phyloP scores from a whole-genome alignment of 2,888 invertebrate species.

The Dryocosmus kuriphilus region DNA sequence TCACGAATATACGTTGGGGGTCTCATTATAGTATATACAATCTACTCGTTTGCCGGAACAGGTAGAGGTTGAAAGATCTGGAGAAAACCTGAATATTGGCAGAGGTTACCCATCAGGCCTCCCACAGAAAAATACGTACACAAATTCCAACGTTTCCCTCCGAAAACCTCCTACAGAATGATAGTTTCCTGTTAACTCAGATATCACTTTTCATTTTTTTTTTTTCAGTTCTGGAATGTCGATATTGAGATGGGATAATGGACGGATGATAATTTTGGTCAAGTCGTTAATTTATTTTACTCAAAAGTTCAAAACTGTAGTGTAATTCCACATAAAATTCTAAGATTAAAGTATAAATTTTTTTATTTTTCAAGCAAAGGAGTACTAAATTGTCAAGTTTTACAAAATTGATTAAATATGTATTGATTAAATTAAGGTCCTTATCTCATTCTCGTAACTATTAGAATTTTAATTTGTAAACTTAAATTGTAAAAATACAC shows the following conservation, averaged over 20 bases:
- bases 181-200: slow-evolving; percentile 74
- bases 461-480: not conserved
- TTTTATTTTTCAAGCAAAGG: not conserved
- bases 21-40: too few species aligned
- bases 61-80: slow-evolving; percentile 9
- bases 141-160: slow-evolving; percentile 61
- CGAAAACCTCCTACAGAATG: slow-evolving; percentile 60
- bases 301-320: not conserved
- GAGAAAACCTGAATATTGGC: slow-evolving; percentile 8
- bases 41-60: not conserved
- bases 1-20: not conserved
- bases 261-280: not conserved
- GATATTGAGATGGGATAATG: slow-evolving; percentile 53
- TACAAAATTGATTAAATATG: not conserved
- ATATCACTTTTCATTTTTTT: slow-evolving; percentile 78
- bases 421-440: not conserved
- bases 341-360: not conserved
- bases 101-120: slow-evolving; percentile 19
- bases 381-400: not conserved
- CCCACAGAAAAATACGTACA: slow-evolving; percentile 56
- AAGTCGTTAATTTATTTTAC: not conserved
- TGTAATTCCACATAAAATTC: not conserved
- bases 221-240: slow-evolving; percentile 70
- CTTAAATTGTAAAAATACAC: not conserved
- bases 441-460: not conserved